Evolutionary conservation across 2,113 vertebrate species (phyloP), one percentile per base, ranked within the genome.

Genomic region (Scomber japonicus): DNA sequence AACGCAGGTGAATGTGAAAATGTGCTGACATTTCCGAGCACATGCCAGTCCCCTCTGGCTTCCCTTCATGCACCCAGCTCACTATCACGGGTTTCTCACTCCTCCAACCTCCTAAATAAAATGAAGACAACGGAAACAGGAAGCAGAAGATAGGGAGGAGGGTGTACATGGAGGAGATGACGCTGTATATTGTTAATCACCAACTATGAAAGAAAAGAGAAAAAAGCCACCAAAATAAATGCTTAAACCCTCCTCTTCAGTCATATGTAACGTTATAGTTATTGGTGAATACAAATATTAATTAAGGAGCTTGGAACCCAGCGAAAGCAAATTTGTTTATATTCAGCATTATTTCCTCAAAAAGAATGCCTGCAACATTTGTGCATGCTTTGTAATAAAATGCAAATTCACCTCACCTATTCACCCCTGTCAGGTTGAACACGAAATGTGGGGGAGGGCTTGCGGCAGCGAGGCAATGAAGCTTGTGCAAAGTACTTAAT

Each of bases 341-440:
- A 82, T 81, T 70, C 59, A 49, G 70, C 62, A 71, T 24, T 54
- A 54, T 69, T 81, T 80, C 78, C 45, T 27, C 21, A 48, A 45
- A 71, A 63, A 54, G 10, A 71, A 53, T 9, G 60, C 80, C 84
- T 48, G 44, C 61, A 83, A 82, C 55, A 79, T 40, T 27, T 46
- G 71, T 67, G 73, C 53, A 55, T 64, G 74, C 11, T 69, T 86
- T 86, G 87, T 83, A 89, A 85, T 60, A 71, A 83, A 80, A 93
- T 92, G 90, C 89, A 86, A 92, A 93, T 91, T 31, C 45, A 7
- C 69, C 40, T 87, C 85, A 92, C 91, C 91, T 91, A 64, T 86
- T 91, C 87, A 90, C 88, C 91, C 57, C 81, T 85, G 84, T 88
- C 87, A 88, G 77, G 76, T 74, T 75, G 84, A 87, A 83, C 87